Base-by-base conservation (phyloP, 2,888 invertebrate species). In the Tortrix viridana region DNA sequence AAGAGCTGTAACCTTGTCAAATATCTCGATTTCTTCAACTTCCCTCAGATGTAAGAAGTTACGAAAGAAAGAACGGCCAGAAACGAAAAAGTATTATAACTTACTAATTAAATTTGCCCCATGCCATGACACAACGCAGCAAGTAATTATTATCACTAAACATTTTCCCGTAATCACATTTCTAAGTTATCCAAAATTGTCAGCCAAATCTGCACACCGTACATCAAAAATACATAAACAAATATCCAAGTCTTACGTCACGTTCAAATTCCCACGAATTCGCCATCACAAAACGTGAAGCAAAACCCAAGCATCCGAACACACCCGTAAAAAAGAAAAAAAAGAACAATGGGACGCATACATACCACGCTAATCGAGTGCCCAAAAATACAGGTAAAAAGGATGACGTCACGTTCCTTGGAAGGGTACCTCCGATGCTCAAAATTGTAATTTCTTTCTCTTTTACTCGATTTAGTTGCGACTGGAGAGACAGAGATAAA, bases 321-420 rank as follows among this genome's bases (percentile, higher is more conserved):
- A 65, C 63, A 56, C 55, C 65, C 59, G 57, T 20, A 67, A 71
- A 69, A 69, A 68, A 66, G 65, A 60, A 69, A 69, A 71, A 74
- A 67, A 67, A 23, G 44, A 60, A 67, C 61, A 60, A 67, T 73
- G 66, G 70, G 65, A 69, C 74, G 79, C 81, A 79, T 82, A 72
- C 81, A 79, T 82, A 72, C 81, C 81, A 60, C 66, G 66, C 73
- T 80, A 79, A 79, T 77, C 79, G 75, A 59, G 65, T 71, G 66
- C 73, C 75, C 73, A 69, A 77, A 74, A 76, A 70, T 69, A 55
- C 78, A 77, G 53, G 53, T 53, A 53, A 22, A 37, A 9, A 23
- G 23, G n/a, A 12, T 53, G 53, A 53, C 53, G 53, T 53, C 53
- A 53, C 38, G 6, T 14, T 9, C 41, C 41, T 14, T 16, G 32